A percentile compares a stretch with the other conserved stretches of the same genome.
Evolutionary conservation across 2,113 vertebrate genomes (phyloP).

Genomic region (Gymnogyps californianus): DNA sequence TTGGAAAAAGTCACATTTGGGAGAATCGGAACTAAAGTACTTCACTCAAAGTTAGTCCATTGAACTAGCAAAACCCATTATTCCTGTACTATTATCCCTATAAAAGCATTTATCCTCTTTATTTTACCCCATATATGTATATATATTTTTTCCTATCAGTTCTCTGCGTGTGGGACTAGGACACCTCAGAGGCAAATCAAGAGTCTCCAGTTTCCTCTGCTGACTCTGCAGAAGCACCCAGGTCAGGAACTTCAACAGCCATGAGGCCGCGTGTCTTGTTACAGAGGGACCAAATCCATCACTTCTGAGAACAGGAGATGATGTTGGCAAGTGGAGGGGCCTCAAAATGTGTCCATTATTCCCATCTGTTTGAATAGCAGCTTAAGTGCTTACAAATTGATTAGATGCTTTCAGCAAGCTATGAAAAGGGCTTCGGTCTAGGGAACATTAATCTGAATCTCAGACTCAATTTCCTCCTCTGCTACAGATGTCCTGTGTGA

Average conservation of each 20-base stretch:
- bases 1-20: not conserved
- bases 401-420: slow-evolving; percentile 24
- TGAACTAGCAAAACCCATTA: not conserved
- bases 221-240: not conserved
- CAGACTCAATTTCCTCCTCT: slow-evolving; percentile 1
- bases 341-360: not conserved
- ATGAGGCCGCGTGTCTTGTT: not conserved
- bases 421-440: not conserved
- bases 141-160: not conserved
- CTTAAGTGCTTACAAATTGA: slow-evolving; percentile 15
- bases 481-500: not conserved
- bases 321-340: not conserved
- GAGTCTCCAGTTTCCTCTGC: not conserved
- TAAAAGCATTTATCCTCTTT: not conserved
- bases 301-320: not conserved
- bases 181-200: not conserved
- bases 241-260: not conserved
- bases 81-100: not conserved
- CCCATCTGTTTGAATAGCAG: not conserved
- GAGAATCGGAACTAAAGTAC: not conserved
- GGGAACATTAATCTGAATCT: not conserved
- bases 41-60: not conserved
- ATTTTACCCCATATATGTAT: not conserved
- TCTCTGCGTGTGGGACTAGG: not conserved
- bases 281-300: not conserved